These are phyloP conservation scores for Syncerus caffer DNA, from an alignment of 2,797 vertebrate genomes.

Conservation along the genomic window DNA sequence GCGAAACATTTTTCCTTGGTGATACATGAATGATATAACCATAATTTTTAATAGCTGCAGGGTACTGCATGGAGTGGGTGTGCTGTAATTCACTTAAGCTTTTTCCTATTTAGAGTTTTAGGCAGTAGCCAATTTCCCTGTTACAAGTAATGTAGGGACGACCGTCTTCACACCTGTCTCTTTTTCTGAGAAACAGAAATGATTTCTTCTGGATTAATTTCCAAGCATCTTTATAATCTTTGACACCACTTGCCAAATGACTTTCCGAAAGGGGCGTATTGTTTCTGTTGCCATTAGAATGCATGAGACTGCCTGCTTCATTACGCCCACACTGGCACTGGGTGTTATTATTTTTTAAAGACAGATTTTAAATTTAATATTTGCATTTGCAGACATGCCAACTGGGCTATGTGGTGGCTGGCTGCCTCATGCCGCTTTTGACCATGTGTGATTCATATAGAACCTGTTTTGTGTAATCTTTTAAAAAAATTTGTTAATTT, in stretches of 20 bases:
- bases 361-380: constrained; percentile 35
- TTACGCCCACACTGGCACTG: background rate
- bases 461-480: background rate
- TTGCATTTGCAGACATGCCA: constrained; percentile 19
- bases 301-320: background rate
- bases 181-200: background rate
- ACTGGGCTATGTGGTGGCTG: background rate
- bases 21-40: background rate
- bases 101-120: background rate
- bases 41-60: background rate
- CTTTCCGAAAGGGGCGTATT: background rate
- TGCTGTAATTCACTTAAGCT: background rate
- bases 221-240: background rate
- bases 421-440: background rate
- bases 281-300: background rate
- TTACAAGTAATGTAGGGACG: background rate
- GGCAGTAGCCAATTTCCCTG: background rate
- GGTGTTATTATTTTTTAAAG: background rate
- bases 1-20: background rate
- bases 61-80: background rate
- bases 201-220: background rate
- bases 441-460: background rate
- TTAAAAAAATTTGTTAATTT: background rate
- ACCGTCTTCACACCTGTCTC: background rate
- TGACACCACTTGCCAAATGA: background rate